A percentile compares a stretch with the other conserved stretches of the same genome.
These are phyloP conservation scores for Strongylocentrotus purpuratus DNA, from an alignment of 35 echinoderm and acorn worm genomes.

Conservation along the genomic window DNA sequence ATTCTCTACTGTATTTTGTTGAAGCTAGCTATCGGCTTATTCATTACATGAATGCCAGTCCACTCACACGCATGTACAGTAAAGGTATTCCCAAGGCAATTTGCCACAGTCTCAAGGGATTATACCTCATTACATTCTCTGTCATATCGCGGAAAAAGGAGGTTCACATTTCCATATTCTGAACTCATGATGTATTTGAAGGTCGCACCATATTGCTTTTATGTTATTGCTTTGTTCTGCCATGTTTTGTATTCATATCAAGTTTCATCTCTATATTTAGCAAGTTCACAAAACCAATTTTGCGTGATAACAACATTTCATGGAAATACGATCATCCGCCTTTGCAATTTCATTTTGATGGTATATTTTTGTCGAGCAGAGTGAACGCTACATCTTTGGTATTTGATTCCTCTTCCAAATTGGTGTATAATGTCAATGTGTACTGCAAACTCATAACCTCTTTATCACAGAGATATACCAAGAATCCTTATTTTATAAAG, in stretches of 20 bases:
- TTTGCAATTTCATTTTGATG: background rate
- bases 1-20: conserved; percentile 4
- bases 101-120: background rate
- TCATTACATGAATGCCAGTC: background rate
- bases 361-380: background rate
- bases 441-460: background rate
- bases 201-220: background rate
- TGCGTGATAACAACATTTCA: background rate
- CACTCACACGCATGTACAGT: background rate
- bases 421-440: background rate
- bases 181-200: background rate
- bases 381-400: background rate
- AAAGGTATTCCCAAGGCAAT: background rate
- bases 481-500: conserved; percentile 5
- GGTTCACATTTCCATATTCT: background rate
- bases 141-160: background rate
- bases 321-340: background rate
- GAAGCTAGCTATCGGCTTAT: background rate
- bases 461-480: background rate
- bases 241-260: background rate
- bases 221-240: background rate
- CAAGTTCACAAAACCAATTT: background rate
- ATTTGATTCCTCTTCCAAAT: conserved; percentile 12
- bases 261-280: background rate
- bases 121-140: background rate